These are phyloP conservation scores for Ophiothrix spiculata DNA, from an alignment of 35 echinoderm and acorn worm species.

Conservation along the genomic window DNA sequence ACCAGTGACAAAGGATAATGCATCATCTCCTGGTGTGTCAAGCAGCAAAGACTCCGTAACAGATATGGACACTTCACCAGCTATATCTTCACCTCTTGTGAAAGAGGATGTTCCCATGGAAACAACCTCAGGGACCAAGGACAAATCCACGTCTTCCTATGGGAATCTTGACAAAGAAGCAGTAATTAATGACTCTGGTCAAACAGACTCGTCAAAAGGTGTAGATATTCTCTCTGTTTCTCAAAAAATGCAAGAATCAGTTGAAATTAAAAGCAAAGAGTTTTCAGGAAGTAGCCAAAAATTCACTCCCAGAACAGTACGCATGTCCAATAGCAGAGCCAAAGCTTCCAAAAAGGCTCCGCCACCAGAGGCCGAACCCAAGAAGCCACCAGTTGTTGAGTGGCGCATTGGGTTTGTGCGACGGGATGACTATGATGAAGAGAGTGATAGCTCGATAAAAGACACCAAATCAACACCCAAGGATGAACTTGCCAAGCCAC, in stretches of 20 bases:
- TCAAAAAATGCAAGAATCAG: not conserved
- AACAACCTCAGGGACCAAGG: not conserved
- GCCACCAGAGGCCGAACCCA: not conserved
- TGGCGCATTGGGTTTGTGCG: conserved; percentile 36
- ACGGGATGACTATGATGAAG: not conserved
- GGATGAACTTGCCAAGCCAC: not conserved
- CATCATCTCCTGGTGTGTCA: not conserved
- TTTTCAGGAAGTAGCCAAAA: conserved; percentile 1
- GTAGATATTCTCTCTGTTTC: conserved; percentile 5
- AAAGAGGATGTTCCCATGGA: not conserved
- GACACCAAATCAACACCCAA: not conserved
- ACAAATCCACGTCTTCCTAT: not conserved
- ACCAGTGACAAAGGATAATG: not conserved
- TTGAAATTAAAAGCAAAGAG: not conserved
- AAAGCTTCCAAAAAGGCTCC: conserved; percentile 8
- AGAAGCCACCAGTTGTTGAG: conserved; percentile 27
- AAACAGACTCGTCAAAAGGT: too few relatives aligned
- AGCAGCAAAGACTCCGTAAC: not conserved
- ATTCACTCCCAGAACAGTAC: conserved; percentile 8
- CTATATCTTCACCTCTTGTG: not conserved
- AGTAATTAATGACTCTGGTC: too few relatives aligned
- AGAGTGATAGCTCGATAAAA: not conserved
- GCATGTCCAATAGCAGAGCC: not conserved
- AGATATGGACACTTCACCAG: not conserved
- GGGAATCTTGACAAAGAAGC: too few relatives aligned